A percentile compares a stretch with the other conserved stretches of the same genome.
Evolutionary conservation across 2,888 invertebrate species (phyloP).

Genomic region (Monopis laevigella): DNA sequence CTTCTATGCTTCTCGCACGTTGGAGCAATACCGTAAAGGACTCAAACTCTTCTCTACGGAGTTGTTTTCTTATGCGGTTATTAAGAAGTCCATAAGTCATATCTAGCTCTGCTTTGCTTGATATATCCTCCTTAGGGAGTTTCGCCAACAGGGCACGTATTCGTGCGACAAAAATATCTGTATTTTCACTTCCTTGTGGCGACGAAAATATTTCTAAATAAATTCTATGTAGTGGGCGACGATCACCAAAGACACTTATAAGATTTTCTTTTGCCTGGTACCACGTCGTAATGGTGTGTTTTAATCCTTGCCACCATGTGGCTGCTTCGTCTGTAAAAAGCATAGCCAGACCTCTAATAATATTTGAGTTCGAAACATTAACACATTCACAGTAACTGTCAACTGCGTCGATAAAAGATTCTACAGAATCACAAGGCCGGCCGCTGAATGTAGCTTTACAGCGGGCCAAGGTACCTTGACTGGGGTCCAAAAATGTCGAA

Average conservation of each 20-base stretch:
- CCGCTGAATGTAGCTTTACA: background rate
- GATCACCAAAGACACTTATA: conserved; percentile 13
- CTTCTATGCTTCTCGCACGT: conserved; percentile 13
- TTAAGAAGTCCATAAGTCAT: conserved; percentile 18
- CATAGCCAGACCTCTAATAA: too few relatives aligned
- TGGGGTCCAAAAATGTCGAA: background rate
- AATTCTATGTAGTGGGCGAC: conserved; percentile 15
- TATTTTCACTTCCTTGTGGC: conserved; percentile 13
- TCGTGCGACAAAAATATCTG: conserved; percentile 16
- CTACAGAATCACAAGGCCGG: background rate
- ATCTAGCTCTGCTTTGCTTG: conserved; percentile 16
- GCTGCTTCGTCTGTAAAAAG: too few relatives aligned
- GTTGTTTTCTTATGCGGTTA: conserved; percentile 17
- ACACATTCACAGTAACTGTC: background rate
- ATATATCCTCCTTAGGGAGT: conserved; percentile 13
- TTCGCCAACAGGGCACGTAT: conserved; percentile 15
- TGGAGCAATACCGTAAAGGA: conserved; percentile 9
- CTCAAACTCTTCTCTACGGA: conserved; percentile 23
- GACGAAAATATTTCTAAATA: conserved; percentile 15
- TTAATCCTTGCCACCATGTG: too few relatives aligned
- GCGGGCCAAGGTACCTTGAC: background rate
- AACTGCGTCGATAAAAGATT: background rate
- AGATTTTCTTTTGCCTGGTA: background rate
- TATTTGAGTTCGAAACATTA: too few relatives aligned
- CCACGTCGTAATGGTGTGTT: too few relatives aligned